Evolutionary conservation across 2,888 invertebrate species (phyloP).

Genomic region (Dolichopus griseipennis): DNA sequence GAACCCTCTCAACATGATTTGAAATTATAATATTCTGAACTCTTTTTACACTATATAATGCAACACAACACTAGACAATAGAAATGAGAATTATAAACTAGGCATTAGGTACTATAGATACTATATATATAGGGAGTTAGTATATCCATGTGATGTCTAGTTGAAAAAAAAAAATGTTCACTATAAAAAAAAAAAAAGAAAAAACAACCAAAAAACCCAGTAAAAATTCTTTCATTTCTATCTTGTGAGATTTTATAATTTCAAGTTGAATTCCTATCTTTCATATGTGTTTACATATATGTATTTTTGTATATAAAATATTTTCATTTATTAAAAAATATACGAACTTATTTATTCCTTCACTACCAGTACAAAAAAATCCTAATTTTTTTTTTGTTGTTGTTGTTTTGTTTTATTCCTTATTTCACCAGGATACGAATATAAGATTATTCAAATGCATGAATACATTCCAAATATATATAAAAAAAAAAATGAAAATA

Average conservation of each 20-base stretch:
- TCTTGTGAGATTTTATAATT: not conserved
- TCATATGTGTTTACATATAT: no score
- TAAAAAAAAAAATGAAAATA: not conserved
- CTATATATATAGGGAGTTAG: no score
- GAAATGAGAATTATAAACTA: no score
- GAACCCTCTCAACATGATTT: no score
- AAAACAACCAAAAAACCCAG: not conserved
- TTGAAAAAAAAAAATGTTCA: no score
- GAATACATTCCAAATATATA: not conserved
- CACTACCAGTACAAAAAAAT: not conserved
- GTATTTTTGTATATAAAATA: not conserved
- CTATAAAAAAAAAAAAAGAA: no score
- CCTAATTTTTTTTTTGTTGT: not conserved
- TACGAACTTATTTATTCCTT: not conserved
- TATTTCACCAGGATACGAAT: not conserved
- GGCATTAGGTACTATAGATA: no score
- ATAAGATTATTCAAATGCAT: not conserved
- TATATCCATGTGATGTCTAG: no score
- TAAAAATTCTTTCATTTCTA: not conserved
- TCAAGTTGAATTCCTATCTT: not conserved
- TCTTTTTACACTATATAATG: no score
- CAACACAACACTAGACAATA: no score
- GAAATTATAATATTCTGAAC: no score
- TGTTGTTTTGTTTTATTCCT: no score
- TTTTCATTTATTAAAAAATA: not conserved